Evolutionary conservation across 2,113 vertebrate species (phyloP).

Genomic region (Grantiella picta): DNA sequence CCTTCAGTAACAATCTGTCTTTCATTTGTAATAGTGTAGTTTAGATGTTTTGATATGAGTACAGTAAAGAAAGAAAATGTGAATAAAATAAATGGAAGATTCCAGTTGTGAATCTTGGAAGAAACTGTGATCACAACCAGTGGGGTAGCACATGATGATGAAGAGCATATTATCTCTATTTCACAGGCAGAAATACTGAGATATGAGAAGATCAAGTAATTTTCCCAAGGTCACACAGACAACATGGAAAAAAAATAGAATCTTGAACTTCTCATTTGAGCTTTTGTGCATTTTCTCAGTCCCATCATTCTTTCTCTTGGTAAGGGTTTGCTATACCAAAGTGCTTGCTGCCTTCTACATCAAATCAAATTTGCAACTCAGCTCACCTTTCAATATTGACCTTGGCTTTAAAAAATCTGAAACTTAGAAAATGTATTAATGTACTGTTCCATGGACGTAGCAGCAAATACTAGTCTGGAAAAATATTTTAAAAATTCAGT

Average conservation of each 20-base stretch:
- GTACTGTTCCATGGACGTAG: neutral
- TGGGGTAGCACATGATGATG: neutral
- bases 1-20: neutral
- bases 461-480: neutral
- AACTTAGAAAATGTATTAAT: neutral
- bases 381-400: neutral
- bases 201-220: neutral
- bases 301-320: neutral
- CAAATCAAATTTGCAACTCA: neutral
- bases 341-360: neutral
- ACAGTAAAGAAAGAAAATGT: neutral
- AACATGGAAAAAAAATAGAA: neutral
- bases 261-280: neutral
- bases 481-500: neutral
- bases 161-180: neutral
- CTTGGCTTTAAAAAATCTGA: neutral
- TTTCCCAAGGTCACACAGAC: neutral
- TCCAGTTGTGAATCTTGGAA: neutral
- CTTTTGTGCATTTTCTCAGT: neutral
- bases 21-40: neutral
- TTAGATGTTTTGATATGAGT: neutral
- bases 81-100: neutral
- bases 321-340: neutral
- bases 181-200: neutral
- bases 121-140: no score